Base-by-base conservation (phyloP, 2,797 vertebrate species). In the Clarias laeviceps region DNA sequence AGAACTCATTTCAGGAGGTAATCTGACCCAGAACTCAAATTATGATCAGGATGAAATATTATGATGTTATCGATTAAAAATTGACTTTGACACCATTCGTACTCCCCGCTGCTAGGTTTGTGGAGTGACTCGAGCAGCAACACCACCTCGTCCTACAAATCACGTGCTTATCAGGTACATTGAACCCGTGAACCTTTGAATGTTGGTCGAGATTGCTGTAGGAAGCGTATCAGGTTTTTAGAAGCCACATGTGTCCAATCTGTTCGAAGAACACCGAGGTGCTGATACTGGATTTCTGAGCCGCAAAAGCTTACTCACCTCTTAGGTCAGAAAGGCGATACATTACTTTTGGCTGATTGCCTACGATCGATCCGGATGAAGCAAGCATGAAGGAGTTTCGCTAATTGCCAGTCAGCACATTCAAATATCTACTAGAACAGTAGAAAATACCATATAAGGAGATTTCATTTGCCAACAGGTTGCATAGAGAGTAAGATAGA, bases 181-280 rank as follows among this genome's bases (percentile, higher is more conserved):
- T 85, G 79, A 85, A 61, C 29, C 32, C 22, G 45, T 86, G 83
- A 85, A 54, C 59, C 29, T 85, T 79, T 59, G 50, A n/a, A 77
- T 79, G n/a, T 32, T 61, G 74, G 61, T 12, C 20, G 64, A 1
- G 11, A 5, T 32, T 57, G 79, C 32, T 40, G n/a, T 64, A 40
- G 27, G 29, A 56, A 64, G 27, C 34, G 29, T 20, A 57, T 74
- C 70, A n/a, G 56, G 5, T 64, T 81, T 4, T 56, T 9, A n/a
- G n/a, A 65, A 54, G 22, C 32, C 57, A 37, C 59, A 66, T 45
- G 69, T 82, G 45, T 74, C 29, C 57, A 72, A 22, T 64, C 37
- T 56, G 56, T 64, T 80, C 1, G 5, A 12, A n/a, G 62, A 61
- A 65, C n/a, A 29, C 9, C 18, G 45, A 50, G 45, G 61, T 29